A percentile compares a stretch with the other conserved stretches of the same genome.
Conservation (phyloP, 2,113 vertebrate genomes). For the Seriola quinqueradiata region DNA sequence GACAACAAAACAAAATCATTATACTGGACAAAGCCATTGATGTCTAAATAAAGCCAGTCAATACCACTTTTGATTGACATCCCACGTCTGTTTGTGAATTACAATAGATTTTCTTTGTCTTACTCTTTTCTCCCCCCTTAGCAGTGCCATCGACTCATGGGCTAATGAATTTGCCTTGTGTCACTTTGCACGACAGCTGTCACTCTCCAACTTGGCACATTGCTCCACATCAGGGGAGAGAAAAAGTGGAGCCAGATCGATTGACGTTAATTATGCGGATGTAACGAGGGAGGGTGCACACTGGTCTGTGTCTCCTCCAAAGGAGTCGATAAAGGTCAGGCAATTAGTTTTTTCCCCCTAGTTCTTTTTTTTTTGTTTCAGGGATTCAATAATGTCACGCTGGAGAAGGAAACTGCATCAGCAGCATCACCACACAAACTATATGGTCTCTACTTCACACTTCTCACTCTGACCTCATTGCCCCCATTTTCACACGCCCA, state of each 20-base stretch:
- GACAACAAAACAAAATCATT: slow-evolving; percentile 63
- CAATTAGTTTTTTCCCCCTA: slow-evolving; percentile 74
- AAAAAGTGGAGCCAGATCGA: slow-evolving; percentile 79
- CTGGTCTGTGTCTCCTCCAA: slow-evolving; percentile 75
- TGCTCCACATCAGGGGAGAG: slow-evolving; percentile 66
- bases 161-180: slow-evolving; percentile 75
- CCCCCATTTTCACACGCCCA: background rate
- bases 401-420: slow-evolving; percentile 55
- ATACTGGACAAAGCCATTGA: slow-evolving; percentile 57
- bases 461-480: background rate
- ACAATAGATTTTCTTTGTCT: slow-evolving; percentile 50
- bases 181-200: slow-evolving; percentile 78
- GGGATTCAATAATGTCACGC: slow-evolving; percentile 71
- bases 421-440: slow-evolving; percentile 54
- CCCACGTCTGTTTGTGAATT: slow-evolving; percentile 26
- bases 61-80: slow-evolving; percentile 66
- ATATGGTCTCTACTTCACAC: slow-evolving; percentile 17
- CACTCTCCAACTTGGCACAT: slow-evolving; percentile 69
- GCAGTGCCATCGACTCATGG: slow-evolving; percentile 52
- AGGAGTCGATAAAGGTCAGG: slow-evolving; percentile 85
- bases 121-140: no score
- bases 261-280: slow-evolving; percentile 84
- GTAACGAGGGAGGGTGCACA: slow-evolving; percentile 76
- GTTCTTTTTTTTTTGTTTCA: slow-evolving; percentile 6
- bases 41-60: slow-evolving; percentile 69